Percentiles rank a stretch among this genome's conserved stretches.
Conservation (phyloP, 2,113 vertebrate species). For the Ifrita kowaldi region DNA sequence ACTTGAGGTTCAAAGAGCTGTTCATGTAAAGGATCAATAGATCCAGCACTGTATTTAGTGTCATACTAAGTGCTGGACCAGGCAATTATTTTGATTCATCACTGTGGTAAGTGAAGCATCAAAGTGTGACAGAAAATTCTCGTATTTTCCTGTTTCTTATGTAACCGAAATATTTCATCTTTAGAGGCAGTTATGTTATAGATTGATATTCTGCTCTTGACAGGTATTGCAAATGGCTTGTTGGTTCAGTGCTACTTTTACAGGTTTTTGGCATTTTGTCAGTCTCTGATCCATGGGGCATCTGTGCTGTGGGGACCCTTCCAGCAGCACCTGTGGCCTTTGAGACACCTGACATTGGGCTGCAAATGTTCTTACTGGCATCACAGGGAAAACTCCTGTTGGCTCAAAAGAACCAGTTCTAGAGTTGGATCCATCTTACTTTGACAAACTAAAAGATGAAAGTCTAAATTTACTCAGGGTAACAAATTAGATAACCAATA, state of each 20-base stretch:
- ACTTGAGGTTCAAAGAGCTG: neutral
- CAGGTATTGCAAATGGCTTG: neutral
- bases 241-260: neutral
- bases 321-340: neutral
- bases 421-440: neutral
- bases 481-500: neutral
- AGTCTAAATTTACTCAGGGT: neutral
- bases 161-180: neutral
- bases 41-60: neutral
- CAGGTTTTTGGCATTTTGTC: neutral
- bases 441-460: neutral
- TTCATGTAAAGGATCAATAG: neutral
- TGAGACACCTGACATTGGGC: neutral
- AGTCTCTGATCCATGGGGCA: neutral
- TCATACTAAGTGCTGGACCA: neutral
- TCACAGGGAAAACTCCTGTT: neutral
- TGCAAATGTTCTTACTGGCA: neutral
- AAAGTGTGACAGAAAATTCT: slow-evolving; percentile 5
- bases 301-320: neutral
- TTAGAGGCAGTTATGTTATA: neutral
- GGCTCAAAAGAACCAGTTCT: neutral
- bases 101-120: neutral
- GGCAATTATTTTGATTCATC: slow-evolving; percentile 46
- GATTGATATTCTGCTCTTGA: neutral
- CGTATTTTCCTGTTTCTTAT: neutral